Evolutionary conservation across 2,888 invertebrate genomes (phyloP).

Genomic region (Drosophila limbata): DNA sequence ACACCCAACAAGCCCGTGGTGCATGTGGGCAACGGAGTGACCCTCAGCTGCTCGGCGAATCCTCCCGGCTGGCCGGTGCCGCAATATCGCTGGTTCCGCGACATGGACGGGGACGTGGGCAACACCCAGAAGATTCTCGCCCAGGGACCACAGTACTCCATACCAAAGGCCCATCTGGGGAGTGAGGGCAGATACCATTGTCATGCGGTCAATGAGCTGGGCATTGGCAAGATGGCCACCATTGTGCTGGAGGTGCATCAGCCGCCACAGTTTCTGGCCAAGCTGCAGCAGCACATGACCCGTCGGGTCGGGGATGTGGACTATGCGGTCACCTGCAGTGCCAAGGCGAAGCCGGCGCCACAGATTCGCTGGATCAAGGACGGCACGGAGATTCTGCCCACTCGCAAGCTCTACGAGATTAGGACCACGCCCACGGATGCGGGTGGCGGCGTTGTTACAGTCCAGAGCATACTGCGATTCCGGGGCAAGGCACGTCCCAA

Average conservation of each 20-base stretch:
- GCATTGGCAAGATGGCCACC: slow-evolving; percentile 93
- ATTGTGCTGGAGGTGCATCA: slow-evolving; percentile 94
- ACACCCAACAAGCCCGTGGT: slow-evolving; percentile 94
- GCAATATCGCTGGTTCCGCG: slow-evolving; percentile 95
- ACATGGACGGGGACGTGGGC: slow-evolving; percentile 87
- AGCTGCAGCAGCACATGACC: slow-evolving; percentile 93
- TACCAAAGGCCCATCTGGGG: slow-evolving; percentile 92
- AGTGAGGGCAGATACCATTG: slow-evolving; percentile 96
- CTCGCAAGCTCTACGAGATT: slow-evolving; percentile 92
- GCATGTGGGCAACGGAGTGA: slow-evolving; percentile 93
- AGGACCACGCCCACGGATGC: slow-evolving; percentile 90
- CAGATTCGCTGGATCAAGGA: slow-evolving; percentile 94
- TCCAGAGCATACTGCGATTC: slow-evolving; percentile 93
- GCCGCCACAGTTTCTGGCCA: slow-evolving; percentile 93
- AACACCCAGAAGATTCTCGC: slow-evolving; percentile 89
- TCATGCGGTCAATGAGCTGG: slow-evolving; percentile 95
- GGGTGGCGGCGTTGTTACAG: slow-evolving; percentile 91
- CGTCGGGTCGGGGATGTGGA: slow-evolving; percentile 92
- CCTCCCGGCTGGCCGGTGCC: slow-evolving; percentile 97
- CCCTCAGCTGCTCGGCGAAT: slow-evolving; percentile 93
- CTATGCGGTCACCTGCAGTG: slow-evolving; percentile 93
- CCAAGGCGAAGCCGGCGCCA: slow-evolving; percentile 95
- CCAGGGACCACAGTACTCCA: slow-evolving; percentile 93
- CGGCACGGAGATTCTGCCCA: slow-evolving; percentile 91
- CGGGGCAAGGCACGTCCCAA: slow-evolving; percentile 92